Evolutionary conservation across 2,797 vertebrate genomes (phyloP).

Genomic region (Lithobates pipiens): DNA sequence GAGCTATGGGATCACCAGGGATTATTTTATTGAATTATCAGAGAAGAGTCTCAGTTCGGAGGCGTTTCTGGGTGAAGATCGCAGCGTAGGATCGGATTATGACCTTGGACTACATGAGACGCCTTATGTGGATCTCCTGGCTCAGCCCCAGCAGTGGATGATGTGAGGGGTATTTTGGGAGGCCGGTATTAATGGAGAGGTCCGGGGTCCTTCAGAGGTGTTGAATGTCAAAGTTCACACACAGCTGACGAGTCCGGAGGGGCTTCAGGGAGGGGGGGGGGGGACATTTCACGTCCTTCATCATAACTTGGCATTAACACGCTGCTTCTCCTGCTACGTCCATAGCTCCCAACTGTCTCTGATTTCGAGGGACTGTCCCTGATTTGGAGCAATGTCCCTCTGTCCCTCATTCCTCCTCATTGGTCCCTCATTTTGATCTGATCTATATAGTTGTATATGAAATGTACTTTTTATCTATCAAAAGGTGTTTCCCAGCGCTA

Average conservation of each 20-base stretch:
- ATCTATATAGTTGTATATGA: too few species aligned
- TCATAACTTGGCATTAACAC: not conserved
- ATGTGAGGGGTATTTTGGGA: slow-evolving; percentile 34
- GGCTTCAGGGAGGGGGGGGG: too few species aligned
- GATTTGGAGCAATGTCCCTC: too few species aligned
- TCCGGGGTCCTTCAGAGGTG: slow-evolving; percentile 1
- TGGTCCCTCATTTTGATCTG: too few species aligned
- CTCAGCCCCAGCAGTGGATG: slow-evolving; percentile 51
- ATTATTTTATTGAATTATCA: too few species aligned
- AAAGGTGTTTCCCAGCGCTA: too few species aligned
- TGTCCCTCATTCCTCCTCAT: too few species aligned
- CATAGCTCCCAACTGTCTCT: too few species aligned
- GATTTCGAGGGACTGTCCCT: too few species aligned
- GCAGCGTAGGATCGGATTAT: not conserved
- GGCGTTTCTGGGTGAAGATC: not conserved
- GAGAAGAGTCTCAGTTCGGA: not conserved
- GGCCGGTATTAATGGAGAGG: not conserved
- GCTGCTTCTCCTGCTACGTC: not conserved
- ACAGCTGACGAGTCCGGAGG: not conserved
- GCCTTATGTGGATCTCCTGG: slow-evolving; percentile 58
- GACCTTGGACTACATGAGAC: not conserved
- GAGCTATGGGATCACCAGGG: too few species aligned
- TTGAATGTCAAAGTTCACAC: slow-evolving; percentile 55
- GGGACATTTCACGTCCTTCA: too few species aligned
- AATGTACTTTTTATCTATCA: too few species aligned